phyloP scores from a whole-genome alignment of 1,140 invertebrate genomes.

The Archegozetes longisetosus region DNA sequence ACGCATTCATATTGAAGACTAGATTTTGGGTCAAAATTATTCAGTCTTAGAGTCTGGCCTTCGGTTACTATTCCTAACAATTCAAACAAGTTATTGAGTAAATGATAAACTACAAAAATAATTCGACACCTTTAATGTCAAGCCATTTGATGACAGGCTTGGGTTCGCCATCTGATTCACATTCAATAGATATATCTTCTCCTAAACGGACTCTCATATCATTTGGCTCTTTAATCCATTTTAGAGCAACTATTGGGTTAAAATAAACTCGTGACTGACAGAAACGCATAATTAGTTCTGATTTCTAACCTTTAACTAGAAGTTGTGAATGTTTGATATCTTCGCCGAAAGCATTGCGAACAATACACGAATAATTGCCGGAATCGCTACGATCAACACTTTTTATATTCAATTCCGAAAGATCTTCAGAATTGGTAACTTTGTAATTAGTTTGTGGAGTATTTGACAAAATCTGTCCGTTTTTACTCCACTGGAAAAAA shows the following conservation, averaged over 20 bases:
- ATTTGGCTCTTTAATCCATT: conserved; percentile 72
- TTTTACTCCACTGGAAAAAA: conserved; percentile 1
- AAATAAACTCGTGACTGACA: neutral
- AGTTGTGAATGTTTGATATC: conserved; percentile 1
- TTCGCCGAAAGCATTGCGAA: neutral
- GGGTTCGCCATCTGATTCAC: conserved; percentile 77
- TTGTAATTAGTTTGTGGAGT: neutral
- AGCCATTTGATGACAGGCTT: conserved; percentile 64
- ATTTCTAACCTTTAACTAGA: conserved; percentile 8
- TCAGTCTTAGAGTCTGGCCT: too few species aligned
- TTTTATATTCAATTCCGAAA: neutral
- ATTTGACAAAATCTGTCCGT: conserved; percentile 1
- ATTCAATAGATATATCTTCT: conserved; percentile 55
- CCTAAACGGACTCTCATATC: conserved; percentile 67
- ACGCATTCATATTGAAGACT: too few species aligned
- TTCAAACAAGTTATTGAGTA: too few species aligned
- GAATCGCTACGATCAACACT: neutral
- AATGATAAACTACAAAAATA: neutral
- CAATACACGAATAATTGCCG: conserved; percentile 8
- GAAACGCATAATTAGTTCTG: too few species aligned
- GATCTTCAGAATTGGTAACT: neutral
- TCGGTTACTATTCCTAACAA: too few species aligned
- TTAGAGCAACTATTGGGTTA: conserved; percentile 59
- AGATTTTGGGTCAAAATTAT: too few species aligned
- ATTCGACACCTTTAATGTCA: conserved; percentile 12